Percentiles rank a stretch among this genome's conserved stretches.
Conservation (phyloP, 2,797 vertebrate species). For the Yasuhikotakia modesta region DNA sequence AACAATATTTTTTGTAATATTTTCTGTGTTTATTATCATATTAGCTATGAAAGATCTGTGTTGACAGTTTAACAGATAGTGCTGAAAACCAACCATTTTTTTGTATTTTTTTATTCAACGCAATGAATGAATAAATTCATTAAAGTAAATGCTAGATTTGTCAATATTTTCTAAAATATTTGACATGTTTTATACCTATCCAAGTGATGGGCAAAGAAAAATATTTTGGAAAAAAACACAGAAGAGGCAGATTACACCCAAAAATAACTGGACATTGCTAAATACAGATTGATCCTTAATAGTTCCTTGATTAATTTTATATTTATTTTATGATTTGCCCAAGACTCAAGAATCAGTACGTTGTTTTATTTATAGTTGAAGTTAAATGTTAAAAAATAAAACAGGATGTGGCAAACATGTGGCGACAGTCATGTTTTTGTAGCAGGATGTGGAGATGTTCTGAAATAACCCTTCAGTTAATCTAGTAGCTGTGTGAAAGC, state of each 20-base stretch:
- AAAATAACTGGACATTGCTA: not conserved
- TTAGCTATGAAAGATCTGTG: not conserved
- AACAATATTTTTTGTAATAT: not conserved
- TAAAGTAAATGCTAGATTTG: not conserved
- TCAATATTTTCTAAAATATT: not conserved
- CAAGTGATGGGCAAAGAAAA: not conserved
- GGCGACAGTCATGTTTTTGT: not conserved
- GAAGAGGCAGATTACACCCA: not conserved
- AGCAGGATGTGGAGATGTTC: constrained; percentile 1
- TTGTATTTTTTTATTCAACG: not conserved
- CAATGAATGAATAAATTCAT: not conserved
- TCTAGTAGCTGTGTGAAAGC: not conserved
- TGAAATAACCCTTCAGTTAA: constrained; percentile 3
- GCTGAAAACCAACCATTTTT: not conserved
- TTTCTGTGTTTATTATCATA: no score
- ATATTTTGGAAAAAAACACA: not conserved
- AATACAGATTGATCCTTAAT: not conserved
- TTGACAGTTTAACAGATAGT: not conserved
- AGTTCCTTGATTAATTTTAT: not conserved
- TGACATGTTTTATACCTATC: constrained; percentile 1
- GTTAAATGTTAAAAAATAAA: not conserved
- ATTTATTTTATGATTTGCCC: not conserved
- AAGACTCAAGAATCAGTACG: not conserved
- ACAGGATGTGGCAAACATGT: not conserved
- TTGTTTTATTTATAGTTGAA: constrained; percentile 5